Percentiles rank a stretch among this genome's conserved stretches.
phyloP scores from a whole-genome alignment of 2,888 invertebrate genomes.

The Epinotia ramella region DNA sequence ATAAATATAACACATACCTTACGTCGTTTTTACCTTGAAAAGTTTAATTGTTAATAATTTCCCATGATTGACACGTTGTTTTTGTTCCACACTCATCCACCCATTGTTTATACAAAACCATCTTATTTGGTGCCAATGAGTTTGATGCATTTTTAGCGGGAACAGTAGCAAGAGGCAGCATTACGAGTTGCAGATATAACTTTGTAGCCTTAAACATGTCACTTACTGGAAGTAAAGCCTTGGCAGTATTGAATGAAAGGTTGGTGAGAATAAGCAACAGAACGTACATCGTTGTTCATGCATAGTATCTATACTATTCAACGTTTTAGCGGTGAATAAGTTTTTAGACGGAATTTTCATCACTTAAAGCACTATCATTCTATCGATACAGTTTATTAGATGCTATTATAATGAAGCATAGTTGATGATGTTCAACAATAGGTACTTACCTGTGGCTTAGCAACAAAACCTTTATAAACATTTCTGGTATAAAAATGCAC shows the following conservation, averaged over 20 bases:
- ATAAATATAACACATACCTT: slow-evolving; percentile 12
- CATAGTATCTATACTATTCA: slow-evolving; percentile 25
- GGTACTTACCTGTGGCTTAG: neutral
- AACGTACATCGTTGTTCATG: slow-evolving; percentile 35
- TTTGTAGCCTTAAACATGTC: slow-evolving; percentile 25
- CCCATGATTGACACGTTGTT: slow-evolving; percentile 30
- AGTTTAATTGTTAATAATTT: slow-evolving; percentile 31
- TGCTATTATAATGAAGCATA: neutral
- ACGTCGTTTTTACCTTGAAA: slow-evolving; percentile 13
- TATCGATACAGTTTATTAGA: neutral
- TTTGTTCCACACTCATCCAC: slow-evolving; percentile 30
- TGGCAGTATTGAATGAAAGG: slow-evolving; percentile 44
- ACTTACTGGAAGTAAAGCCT: slow-evolving; percentile 31
- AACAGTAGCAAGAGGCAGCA: neutral
- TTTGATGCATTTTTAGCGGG: slow-evolving; percentile 1
- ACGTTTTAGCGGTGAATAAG: slow-evolving; percentile 32
- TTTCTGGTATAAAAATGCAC: neutral
- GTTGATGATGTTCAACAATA: slow-evolving; percentile 8
- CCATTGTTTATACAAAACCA: slow-evolving; percentile 37
- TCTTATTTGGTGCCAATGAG: slow-evolving; percentile 18
- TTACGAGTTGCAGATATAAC: slow-evolving; percentile 8
- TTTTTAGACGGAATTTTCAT: slow-evolving; percentile 29
- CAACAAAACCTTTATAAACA: neutral
- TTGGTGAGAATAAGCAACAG: slow-evolving; percentile 38
- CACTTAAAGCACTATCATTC: slow-evolving; percentile 15